These are phyloP conservation scores for Odontocolon sp. DNA, from an alignment of 2,888 invertebrate species.

Conservation along the genomic window DNA sequence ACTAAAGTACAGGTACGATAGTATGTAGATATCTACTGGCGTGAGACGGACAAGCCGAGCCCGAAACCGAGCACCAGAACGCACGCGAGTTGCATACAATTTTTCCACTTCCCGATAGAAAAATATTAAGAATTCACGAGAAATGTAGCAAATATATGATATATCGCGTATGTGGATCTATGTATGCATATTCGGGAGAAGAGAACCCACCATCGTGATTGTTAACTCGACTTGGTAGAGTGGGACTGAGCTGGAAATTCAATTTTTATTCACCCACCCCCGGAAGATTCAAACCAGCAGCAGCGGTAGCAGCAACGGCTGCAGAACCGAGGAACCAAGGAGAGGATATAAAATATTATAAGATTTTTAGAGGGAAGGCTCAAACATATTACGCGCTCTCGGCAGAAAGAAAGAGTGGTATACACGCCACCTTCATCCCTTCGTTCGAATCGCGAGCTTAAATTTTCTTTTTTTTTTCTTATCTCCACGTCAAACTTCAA, in stretches of 20 bases:
- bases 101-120: slow-evolving; percentile 28
- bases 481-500: slow-evolving; percentile 41
- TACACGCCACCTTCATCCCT: neutral
- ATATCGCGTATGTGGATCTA: slow-evolving; percentile 14
- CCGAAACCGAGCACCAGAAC: slow-evolving; percentile 40
- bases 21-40: slow-evolving; percentile 40
- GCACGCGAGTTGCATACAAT: slow-evolving; percentile 56
- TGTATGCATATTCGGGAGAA: slow-evolving; percentile 24
- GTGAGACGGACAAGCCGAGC: slow-evolving; percentile 5
- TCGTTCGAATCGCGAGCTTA: slow-evolving; percentile 34
- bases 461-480: neutral
- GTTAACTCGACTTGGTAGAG: slow-evolving; percentile 39
- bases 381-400: slow-evolving; percentile 44
- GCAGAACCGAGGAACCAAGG: slow-evolving; percentile 15
- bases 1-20: slow-evolving; percentile 33
- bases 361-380: slow-evolving; percentile 43
- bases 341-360: slow-evolving; percentile 41
- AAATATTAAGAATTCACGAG: slow-evolving; percentile 46
- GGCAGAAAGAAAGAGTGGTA: neutral
- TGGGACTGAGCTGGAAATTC: slow-evolving; percentile 32
- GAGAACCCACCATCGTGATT: slow-evolving; percentile 37
- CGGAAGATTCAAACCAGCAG: slow-evolving; percentile 20
- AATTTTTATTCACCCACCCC: slow-evolving; percentile 45
- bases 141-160: slow-evolving; percentile 5
- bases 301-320: slow-evolving; percentile 3